These are phyloP conservation scores for Dermolepida albohirtum DNA, from an alignment of 2,888 invertebrate genomes.

Conservation along the genomic window DNA sequence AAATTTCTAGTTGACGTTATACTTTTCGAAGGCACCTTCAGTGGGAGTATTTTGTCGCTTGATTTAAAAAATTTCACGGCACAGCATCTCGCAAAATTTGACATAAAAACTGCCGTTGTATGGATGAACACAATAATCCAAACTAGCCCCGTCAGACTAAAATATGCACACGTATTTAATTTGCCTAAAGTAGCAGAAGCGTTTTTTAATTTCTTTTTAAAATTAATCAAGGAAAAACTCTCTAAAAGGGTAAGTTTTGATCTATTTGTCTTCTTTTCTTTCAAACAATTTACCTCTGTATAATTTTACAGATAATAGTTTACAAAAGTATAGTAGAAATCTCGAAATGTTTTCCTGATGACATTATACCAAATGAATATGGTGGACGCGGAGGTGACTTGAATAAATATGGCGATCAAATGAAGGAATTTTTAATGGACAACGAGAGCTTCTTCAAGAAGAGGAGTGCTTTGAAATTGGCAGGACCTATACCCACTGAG, in stretches of 20 bases:
- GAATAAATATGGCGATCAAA: neutral
- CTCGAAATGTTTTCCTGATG: neutral
- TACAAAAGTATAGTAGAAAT: constrained; percentile 8
- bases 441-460: neutral
- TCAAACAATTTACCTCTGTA: too few species aligned
- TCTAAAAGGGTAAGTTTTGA: neutral
- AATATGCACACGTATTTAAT: neutral
- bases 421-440: constrained; percentile 4
- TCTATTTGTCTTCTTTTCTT: too few species aligned
- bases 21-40: neutral
- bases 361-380: constrained; percentile 26
- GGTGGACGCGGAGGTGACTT: neutral
- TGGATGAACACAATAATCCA: neutral
- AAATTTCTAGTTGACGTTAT: constrained; percentile 11
- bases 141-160: neutral
- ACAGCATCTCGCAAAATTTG: neutral
- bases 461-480: constrained; percentile 3
- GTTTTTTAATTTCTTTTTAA: neutral
- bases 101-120: neutral
- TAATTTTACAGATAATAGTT: neutral
- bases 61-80: constrained; percentile 2
- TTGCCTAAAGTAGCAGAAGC: neutral
- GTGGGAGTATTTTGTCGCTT: neutral
- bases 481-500: neutral
- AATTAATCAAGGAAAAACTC: neutral